Conservation (phyloP, 2,797 vertebrate species). For the Carcharodon carcharias region DNA sequence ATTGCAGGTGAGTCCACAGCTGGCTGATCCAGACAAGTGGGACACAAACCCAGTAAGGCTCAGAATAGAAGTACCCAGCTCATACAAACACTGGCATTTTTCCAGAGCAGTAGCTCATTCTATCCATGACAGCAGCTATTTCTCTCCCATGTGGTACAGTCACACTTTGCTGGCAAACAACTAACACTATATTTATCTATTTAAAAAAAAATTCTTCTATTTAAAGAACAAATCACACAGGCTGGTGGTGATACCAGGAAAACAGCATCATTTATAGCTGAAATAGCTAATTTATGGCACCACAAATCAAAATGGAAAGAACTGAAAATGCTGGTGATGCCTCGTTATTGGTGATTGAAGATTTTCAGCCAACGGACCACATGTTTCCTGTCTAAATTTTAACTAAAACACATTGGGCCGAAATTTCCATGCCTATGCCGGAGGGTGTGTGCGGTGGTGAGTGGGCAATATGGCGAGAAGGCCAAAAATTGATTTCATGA, state of each 20-base stretch:
- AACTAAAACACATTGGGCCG: too few species aligned
- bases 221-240: conserved; percentile 13
- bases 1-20: neutral
- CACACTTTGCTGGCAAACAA: neutral
- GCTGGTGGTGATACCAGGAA: neutral
- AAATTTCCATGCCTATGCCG: too few species aligned
- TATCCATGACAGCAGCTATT: neutral
- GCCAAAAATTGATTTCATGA: too few species aligned
- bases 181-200: neutral
- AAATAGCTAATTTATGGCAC: neutral
- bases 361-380: neutral
- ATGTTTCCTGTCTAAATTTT: neutral
- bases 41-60: neutral
- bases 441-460: too few species aligned
- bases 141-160: neutral
- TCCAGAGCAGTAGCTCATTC: too few species aligned
- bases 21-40: neutral
- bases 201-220: neutral
- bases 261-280: neutral
- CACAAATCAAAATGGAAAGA: neutral
- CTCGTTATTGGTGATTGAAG: neutral
- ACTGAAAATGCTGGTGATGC: neutral
- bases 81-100: neutral
- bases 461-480: too few species aligned
- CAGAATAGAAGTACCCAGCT: too few species aligned